Percentiles rank a stretch among this genome's conserved stretches.
phyloP scores from a whole-genome alignment of 2,113 vertebrate species.

The Vulpes lagopus region DNA sequence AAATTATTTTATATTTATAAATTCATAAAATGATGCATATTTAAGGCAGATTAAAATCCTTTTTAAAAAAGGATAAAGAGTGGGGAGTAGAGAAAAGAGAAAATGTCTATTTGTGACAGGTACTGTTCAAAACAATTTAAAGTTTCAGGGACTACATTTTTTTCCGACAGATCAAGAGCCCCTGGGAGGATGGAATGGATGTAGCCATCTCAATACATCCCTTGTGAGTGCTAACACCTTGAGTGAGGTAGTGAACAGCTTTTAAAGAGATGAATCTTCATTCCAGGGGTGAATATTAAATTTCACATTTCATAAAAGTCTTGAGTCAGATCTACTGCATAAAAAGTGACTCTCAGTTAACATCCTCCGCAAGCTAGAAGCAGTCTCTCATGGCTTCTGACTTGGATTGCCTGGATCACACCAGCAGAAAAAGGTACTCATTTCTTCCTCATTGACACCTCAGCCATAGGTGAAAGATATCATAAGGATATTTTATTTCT shows the following conservation, averaged over 20 bases:
- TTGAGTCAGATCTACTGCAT: slow-evolving; percentile 19
- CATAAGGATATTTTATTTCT: background rate
- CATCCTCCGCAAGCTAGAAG: background rate
- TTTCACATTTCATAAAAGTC: slow-evolving; percentile 63
- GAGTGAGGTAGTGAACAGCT: slow-evolving; percentile 19
- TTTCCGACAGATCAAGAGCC: background rate
- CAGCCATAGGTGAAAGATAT: background rate
- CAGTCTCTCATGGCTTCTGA: background rate
- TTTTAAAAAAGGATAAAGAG: background rate
- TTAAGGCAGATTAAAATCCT: background rate
- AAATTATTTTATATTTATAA: background rate
- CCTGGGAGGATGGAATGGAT: slow-evolving; percentile 8
- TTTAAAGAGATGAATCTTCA: slow-evolving; percentile 52
- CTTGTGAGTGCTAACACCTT: background rate
- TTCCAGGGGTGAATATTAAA: slow-evolving; percentile 55
- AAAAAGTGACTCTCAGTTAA: background rate
- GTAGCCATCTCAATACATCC: background rate
- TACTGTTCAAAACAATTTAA: slow-evolving; percentile 23
- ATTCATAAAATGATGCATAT: background rate
- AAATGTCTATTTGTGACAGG: background rate
- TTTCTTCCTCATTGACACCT: background rate
- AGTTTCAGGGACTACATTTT: slow-evolving; percentile 13
- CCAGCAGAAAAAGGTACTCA: background rate
- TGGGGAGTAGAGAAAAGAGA: background rate
- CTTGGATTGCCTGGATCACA: background rate